Base-by-base conservation (phyloP, 2,888 invertebrate genomes). In the Aleiodes testaceus region DNA sequence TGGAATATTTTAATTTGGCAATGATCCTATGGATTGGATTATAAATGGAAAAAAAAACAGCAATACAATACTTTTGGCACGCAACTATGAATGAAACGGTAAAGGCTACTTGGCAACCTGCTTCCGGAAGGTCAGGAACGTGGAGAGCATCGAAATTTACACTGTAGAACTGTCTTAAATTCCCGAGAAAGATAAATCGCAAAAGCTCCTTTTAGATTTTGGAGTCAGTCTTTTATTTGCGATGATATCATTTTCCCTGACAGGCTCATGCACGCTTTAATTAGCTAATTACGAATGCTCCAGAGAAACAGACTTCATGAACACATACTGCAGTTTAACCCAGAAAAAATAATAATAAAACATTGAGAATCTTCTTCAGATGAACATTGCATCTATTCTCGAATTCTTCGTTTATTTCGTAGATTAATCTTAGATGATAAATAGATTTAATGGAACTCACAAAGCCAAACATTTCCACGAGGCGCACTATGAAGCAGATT, bases 401-500 rank as follows among this genome's bases (percentile, higher is more conserved):
- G 26, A 26, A 26, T 26, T 26, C n/a, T n/a, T 26, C 26, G 4
- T 26, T 26, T 3, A 26, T 5, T 26, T 26, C 26, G 26, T 26
- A 36, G 36, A 36, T 11, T 36, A 6, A 36, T 36, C 36, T 36
- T 36, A 36, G 36, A 9, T 9, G n/a, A 55, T 18, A 30, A 14
- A 44, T 45, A 16, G 2, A n/a, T 5, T 45, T 26, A 7, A 36
- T 30, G 12, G 42, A 69, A 89, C 90, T 90, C 87, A 90, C 90
- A 90, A 83, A 90, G 89, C 90, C 90, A 90, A 75, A 90, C 90
- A 87, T 90, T 90, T 81, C 90, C 90, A 79, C 88, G 88, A 42
- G 90, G 90, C 66, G 89, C 90, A 68, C 88, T 88, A 82, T 89
- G 90, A 74, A 90, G 87, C 20, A 89, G 87, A 75, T 89, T 89